Base-by-base conservation (phyloP, 2,113 vertebrate species). In the Carassius auratus region DNA sequence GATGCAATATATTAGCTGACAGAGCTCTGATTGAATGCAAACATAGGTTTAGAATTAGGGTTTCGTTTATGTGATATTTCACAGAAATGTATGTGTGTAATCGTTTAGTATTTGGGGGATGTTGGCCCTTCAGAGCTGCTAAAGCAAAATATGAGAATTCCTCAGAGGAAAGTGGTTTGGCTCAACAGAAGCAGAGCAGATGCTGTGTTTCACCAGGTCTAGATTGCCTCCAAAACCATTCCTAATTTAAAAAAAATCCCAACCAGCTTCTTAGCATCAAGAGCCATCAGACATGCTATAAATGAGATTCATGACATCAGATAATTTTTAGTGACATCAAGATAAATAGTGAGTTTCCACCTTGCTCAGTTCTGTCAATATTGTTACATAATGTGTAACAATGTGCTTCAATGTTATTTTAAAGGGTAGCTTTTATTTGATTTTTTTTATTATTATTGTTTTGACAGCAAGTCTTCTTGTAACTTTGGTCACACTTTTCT, bases 101-200 rank as follows among this genome's bases (percentile, higher is more conserved):
- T 19, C 9, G 4, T 81, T 81, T 33, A 26, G 52, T 21, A 6
- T 36, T 74, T 38, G 0, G 30, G 45, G 45, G 45, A 48, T 48
- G 12, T 48, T 48, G 9, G 45, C 45, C 10, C 10, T 48, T 48
- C 45, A 48, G 45, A 48, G 9, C 45, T 48, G 45, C 45, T 48
- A 48, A 48, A 48, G 38, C 77, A 74, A 42, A 76, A 19, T 23
- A 23, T 57, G 81, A 76, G 84, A 79, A 45, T 76, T 64, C 48
- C 45, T 80, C 83, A 57, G 74, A 85, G 61, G 61, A 66, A 71
- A 77, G 59, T 23, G 78, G 76, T 74, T 84, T 84, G 69, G 83
- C 59, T 26, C 61, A 26, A 26, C 10, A 48, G 45, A 48, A 48
- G 45, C 3, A 48, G 45, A 48, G 45, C 45, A 48, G 45, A 48